A percentile compares a stretch with the other conserved stretches of the same genome.
These are phyloP conservation scores for Gopherus evgoodei DNA, from an alignment of 2,113 vertebrate species.

Conservation along the genomic window DNA sequence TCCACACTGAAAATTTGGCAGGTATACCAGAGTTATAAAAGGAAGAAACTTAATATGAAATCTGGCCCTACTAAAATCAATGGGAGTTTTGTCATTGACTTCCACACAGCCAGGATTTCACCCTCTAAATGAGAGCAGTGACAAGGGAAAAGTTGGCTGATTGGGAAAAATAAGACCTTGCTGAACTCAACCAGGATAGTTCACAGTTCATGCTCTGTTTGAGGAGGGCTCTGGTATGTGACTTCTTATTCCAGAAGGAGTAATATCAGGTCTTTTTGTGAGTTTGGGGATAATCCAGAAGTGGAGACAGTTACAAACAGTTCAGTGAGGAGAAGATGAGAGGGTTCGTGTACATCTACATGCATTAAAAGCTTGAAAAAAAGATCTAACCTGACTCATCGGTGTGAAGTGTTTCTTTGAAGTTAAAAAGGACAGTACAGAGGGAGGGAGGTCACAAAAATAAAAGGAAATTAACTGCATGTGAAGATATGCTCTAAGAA, in stretches of 20 bases:
- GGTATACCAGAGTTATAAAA: not conserved
- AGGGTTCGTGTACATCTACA: not conserved
- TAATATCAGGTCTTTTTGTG: not conserved
- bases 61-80: not conserved
- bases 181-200: not conserved
- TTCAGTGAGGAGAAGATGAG: not conserved
- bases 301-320: not conserved
- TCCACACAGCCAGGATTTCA: not conserved
- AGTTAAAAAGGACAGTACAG: not conserved
- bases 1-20: not conserved
- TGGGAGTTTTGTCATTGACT: slow-evolving; percentile 19
- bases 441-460: not conserved
- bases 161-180: not conserved
- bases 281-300: not conserved
- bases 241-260: not conserved
- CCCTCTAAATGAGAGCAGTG: not conserved
- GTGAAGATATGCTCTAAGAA: not conserved
- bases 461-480: not conserved
- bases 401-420: not conserved
- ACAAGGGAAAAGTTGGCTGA: not conserved
- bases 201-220: not conserved
- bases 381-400: not conserved
- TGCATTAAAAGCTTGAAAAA: not conserved
- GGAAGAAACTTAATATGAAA: not conserved
- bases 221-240: not conserved